phyloP scores from a whole-genome alignment of 1,140 invertebrate genomes.

The Brachionus manjavacas region DNA sequence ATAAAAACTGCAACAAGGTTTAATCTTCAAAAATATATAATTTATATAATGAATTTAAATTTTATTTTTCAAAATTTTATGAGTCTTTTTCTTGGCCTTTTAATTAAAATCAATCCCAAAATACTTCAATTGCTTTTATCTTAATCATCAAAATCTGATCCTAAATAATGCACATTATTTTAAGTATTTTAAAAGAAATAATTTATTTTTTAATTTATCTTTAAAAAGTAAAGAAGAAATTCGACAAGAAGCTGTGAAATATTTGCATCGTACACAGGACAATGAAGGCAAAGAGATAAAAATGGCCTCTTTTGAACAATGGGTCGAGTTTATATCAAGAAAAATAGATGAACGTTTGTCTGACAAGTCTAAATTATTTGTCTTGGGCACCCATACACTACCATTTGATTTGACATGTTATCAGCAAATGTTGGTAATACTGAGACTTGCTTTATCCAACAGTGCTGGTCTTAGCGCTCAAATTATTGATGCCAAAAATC shows the following conservation, averaged over 20 bases:
- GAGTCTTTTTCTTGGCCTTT: too few relatives aligned
- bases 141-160: not conserved
- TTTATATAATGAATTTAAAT: too few relatives aligned
- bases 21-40: too few relatives aligned
- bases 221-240: constrained; percentile 75
- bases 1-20: too few relatives aligned
- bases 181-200: too few relatives aligned
- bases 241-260: constrained; percentile 67
- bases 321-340: constrained; percentile 42
- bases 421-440: constrained; percentile 65
- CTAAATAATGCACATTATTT: too few relatives aligned
- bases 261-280: constrained; percentile 63
- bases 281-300: constrained; percentile 52
- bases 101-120: too few relatives aligned
- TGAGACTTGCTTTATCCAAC: constrained; percentile 67
- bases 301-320: constrained; percentile 48
- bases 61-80: too few relatives aligned
- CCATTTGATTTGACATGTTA: constrained; percentile 23
- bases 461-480: constrained; percentile 51
- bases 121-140: not conserved
- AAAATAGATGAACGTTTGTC: not conserved
- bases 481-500: constrained; percentile 44
- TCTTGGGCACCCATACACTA: constrained; percentile 12
- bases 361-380: constrained; percentile 11
- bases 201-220: too few relatives aligned